phyloP scores from a whole-genome alignment of 2,888 invertebrate species.

The Plemyria rubiginata region DNA sequence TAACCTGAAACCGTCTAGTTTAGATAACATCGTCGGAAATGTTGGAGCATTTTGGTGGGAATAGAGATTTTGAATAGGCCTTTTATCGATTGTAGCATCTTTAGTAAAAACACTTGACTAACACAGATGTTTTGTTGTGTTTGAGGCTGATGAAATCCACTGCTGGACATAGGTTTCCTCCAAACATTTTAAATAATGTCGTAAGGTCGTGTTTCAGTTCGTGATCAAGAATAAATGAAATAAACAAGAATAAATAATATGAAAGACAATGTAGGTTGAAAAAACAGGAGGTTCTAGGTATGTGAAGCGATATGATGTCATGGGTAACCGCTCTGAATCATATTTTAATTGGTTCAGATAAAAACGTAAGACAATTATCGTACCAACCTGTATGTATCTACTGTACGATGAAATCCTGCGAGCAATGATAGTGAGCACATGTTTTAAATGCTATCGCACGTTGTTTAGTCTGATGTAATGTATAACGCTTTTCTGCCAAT shows the following conservation, averaged over 20 bases:
- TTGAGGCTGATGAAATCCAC: too few relatives aligned
- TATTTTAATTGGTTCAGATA: slow-evolving; percentile 44
- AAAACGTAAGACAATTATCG: slow-evolving; percentile 26
- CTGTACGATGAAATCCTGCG: background rate
- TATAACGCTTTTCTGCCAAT: background rate
- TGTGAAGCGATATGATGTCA: slow-evolving; percentile 57
- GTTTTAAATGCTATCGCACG: background rate
- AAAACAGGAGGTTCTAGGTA: background rate
- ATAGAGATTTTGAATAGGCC: slow-evolving; percentile 15
- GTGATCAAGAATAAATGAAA: too few relatives aligned
- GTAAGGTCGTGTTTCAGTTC: too few relatives aligned
- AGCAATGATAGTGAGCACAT: background rate
- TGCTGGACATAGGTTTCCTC: too few relatives aligned
- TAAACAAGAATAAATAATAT: background rate
- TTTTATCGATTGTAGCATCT: slow-evolving; percentile 7
- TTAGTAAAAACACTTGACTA: background rate
- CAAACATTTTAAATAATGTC: too few relatives aligned
- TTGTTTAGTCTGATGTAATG: too few relatives aligned
- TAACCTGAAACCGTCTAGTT: slow-evolving; percentile 18
- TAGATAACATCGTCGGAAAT: slow-evolving; percentile 27
- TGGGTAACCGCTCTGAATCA: slow-evolving; percentile 57
- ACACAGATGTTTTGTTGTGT: background rate
- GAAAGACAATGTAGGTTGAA: background rate
- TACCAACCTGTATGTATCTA: background rate
- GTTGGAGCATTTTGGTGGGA: slow-evolving; percentile 20